Percentiles rank a stretch among this genome's conserved stretches.
These are phyloP conservation scores for Lethrus apterus DNA, from an alignment of 1,140 invertebrate species.

Conservation along the genomic window DNA sequence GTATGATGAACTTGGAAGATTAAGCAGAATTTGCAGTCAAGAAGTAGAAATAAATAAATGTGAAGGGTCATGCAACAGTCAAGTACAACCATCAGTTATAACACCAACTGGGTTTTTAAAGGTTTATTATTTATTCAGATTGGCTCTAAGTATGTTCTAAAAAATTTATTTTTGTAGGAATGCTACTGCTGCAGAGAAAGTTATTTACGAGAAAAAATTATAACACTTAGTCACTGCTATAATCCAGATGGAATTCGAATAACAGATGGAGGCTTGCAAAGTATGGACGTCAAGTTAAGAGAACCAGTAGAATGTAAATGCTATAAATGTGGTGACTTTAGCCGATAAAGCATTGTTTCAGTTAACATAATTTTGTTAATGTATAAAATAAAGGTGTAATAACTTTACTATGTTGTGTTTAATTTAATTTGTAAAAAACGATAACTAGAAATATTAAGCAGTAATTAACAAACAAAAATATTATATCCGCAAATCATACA, in stretches of 20 bases:
- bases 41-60: conserved; percentile 82
- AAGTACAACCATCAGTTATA: conserved; percentile 82
- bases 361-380: no score
- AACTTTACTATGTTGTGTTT: no score
- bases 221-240: conserved; percentile 79
- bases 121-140: conserved; percentile 45
- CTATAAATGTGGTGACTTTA: conserved; percentile 75
- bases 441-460: no score
- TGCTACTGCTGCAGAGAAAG: conserved; percentile 87
- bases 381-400: no score
- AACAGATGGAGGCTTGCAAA: conserved; percentile 49
- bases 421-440: no score
- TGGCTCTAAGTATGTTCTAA: neutral
- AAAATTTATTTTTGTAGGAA: conserved; percentile 58
- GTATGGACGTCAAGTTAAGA: conserved; percentile 72
- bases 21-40: conserved; percentile 77
- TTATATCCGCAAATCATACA: neutral
- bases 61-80: conserved; percentile 82
- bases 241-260: conserved; percentile 75
- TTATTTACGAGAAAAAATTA: conserved; percentile 67
- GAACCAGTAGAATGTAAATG: conserved; percentile 86
- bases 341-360: conserved; percentile 48
- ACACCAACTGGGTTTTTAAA: conserved; percentile 83
- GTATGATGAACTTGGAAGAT: conserved; percentile 70
- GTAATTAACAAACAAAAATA: no score